Evolutionary conservation across 2,797 vertebrate genomes (phyloP).

Genomic region (Urocyon cinereoargenteus): DNA sequence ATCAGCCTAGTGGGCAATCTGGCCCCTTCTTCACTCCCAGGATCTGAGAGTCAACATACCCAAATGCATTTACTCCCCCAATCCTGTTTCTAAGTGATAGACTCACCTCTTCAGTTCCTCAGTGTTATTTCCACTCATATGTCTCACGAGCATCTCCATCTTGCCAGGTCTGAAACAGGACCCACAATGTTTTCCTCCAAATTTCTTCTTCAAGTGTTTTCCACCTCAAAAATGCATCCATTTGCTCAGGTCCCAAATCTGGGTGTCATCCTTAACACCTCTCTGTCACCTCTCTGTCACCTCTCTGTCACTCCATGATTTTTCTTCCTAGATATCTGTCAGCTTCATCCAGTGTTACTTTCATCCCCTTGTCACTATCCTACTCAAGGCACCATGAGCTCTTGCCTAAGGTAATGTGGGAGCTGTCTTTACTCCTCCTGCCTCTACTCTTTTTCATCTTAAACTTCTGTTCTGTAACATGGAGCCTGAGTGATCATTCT

Average conservation of each 20-base stretch:
- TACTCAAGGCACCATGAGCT: fast-evolving
- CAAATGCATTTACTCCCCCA: not conserved
- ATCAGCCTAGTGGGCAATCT: not conserved
- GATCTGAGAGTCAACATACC: no score
- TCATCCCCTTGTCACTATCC: not conserved
- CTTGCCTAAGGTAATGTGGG: no score
- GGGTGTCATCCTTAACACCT: not conserved
- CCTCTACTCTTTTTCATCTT: not conserved
- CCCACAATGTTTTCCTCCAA: not conserved
- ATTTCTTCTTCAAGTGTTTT: not conserved
- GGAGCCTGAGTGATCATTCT: not conserved
- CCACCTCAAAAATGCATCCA: not conserved
- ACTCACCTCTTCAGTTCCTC: not conserved
- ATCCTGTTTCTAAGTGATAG: not conserved
- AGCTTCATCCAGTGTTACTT: not conserved
- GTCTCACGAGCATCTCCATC: fast-evolving
- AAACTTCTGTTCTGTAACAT: not conserved
- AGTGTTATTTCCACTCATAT: no score
- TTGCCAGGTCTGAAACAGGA: not conserved
- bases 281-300: not conserved
- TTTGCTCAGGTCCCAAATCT: not conserved
- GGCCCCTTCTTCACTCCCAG: not conserved
- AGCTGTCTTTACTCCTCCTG: not conserved
- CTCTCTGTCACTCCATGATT: no score
- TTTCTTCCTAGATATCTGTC: not conserved